A percentile compares a stretch with the other conserved stretches of the same genome.
Conservation (phyloP, 2,797 vertebrate genomes). For the Molossus alvarezi region DNA sequence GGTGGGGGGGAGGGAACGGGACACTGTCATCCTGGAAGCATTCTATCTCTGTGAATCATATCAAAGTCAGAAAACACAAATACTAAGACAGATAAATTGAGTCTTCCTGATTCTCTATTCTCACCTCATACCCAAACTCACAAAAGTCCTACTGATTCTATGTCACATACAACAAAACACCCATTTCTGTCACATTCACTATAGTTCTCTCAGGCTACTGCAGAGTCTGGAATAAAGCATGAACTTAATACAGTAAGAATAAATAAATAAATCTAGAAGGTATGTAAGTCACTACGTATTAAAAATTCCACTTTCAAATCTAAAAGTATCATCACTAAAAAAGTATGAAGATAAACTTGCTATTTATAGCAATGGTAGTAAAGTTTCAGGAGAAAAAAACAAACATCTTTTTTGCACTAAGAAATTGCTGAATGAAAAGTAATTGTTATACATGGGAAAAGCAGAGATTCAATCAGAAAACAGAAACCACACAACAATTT, state of each 20-base stretch:
- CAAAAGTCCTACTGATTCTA: background rate
- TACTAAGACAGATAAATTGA: conserved; percentile 9
- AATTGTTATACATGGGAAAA: conserved; percentile 42
- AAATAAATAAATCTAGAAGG: conserved; percentile 59
- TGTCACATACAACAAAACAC: background rate
- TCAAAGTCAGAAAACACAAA: conserved; percentile 26
- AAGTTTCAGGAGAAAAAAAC: background rate
- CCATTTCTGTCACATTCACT: background rate
- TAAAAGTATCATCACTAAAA: conserved; percentile 53
- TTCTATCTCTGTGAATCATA: conserved; percentile 49
- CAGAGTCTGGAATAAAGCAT: conserved; percentile 19
- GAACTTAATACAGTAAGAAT: background rate
- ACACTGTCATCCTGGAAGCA: background rate
- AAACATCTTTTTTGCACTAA: background rate
- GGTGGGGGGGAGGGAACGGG: background rate
- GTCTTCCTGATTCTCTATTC: conserved; percentile 10
- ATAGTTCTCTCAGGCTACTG: background rate
- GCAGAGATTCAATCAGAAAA: conserved; percentile 45
- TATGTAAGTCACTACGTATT: conserved; percentile 1
- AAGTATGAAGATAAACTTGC: conserved; percentile 68
- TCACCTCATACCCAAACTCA: conserved; percentile 36
- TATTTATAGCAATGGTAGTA: background rate
- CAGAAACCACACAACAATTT: conserved; percentile 53
- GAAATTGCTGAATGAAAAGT: conserved; percentile 11
- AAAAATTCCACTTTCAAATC: conserved; percentile 65